phyloP scores from a whole-genome alignment of 2,113 vertebrate genomes.

The Acanthochromis polyacanthus region DNA sequence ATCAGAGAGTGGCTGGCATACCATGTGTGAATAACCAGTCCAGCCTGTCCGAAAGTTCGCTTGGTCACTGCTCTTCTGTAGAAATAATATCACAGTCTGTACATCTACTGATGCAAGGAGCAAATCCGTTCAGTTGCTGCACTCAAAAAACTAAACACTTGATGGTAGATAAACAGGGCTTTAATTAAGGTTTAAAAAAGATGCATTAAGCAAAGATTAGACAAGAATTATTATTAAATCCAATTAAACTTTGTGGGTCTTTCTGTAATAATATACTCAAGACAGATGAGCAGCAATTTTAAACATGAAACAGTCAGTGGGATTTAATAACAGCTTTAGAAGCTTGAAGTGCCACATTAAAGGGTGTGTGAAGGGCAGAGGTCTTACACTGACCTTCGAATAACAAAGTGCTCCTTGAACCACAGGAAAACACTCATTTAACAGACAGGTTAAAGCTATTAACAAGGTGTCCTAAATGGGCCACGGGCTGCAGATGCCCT shows the following conservation, averaged over 20 bases:
- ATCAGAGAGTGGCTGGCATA: constrained; percentile 98
- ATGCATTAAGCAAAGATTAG: neutral
- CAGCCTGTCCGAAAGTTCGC: constrained; percentile 94
- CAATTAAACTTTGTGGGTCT: constrained; percentile 11
- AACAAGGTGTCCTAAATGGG: constrained; percentile 44
- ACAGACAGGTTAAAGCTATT: constrained; percentile 52
- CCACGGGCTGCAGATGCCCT: constrained; percentile 45
- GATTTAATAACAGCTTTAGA: constrained; percentile 47
- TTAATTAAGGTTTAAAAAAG: constrained; percentile 8
- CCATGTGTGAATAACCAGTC: constrained; percentile 95
- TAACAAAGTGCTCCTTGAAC: constrained; percentile 34
- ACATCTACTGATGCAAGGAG: neutral
- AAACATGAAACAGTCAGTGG: constrained; percentile 44
- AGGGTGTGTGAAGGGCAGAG: constrained; percentile 17
- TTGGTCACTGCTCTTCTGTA: constrained; percentile 91
- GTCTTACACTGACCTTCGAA: constrained; percentile 28
- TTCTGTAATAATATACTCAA: constrained; percentile 10
- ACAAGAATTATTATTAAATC: neutral
- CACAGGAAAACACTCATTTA: constrained; percentile 53
- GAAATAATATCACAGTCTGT: constrained; percentile 41
- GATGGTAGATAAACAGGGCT: neutral
- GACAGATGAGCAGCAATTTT: constrained; percentile 15
- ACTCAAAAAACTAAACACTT: neutral
- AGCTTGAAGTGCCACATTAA: constrained; percentile 34
- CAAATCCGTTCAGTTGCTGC: constrained; percentile 14